Percentiles rank a stretch among this genome's conserved stretches.
Evolutionary conservation across 2,797 vertebrate genomes (phyloP).

Genomic region (Eospalax fontanierii): DNA sequence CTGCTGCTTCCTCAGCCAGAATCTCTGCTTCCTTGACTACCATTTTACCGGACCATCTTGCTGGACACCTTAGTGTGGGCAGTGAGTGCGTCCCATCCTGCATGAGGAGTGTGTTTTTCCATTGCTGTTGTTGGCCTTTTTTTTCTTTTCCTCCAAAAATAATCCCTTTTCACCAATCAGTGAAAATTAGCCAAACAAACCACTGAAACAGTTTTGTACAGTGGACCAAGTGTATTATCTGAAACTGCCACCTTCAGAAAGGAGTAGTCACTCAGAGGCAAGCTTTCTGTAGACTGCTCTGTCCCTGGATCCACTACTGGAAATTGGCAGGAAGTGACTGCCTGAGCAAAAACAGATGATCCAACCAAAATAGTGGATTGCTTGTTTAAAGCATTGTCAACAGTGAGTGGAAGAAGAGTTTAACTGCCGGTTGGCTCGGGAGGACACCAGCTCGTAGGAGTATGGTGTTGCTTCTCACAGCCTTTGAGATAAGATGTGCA

Average conservation of each 20-base stretch:
- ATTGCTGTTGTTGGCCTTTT: fast-evolving
- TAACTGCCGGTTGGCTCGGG: background rate
- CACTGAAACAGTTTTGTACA: background rate
- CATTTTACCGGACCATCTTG: background rate
- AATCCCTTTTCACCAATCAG: background rate
- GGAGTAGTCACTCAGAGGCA: background rate
- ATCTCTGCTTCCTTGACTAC: background rate
- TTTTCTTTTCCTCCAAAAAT: background rate
- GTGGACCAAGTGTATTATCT: background rate
- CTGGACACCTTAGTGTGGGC: fast-evolving
- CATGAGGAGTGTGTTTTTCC: background rate
- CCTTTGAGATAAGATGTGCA: background rate
- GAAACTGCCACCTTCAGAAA: background rate
- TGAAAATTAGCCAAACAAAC: background rate
- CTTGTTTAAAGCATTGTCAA: background rate
- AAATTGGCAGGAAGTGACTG: constrained; percentile 28
- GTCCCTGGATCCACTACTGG: background rate
- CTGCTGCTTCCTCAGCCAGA: background rate
- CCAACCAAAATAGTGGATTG: background rate
- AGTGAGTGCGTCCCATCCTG: fast-evolving
- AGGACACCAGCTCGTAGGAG: background rate
- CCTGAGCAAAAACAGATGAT: background rate
- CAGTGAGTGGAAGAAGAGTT: background rate
- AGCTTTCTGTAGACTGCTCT: background rate
- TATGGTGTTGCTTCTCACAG: fast-evolving